phyloP scores from a whole-genome alignment of 2,888 invertebrate species.

The Eupithecia subfuscata region DNA sequence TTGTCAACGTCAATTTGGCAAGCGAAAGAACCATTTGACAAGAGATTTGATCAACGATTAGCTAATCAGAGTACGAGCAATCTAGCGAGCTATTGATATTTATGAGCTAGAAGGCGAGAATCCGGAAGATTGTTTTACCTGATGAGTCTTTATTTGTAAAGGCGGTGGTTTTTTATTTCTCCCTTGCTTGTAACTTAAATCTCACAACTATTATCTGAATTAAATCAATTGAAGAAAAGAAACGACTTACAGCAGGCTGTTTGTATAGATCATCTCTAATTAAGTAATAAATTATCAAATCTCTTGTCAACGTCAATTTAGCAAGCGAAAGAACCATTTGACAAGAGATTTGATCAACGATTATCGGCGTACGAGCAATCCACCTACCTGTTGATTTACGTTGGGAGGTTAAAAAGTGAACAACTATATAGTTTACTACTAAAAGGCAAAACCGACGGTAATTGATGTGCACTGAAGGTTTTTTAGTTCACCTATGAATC shows the following conservation, averaged over 20 bases:
- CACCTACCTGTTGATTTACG: no score
- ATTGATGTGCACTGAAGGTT: not conserved
- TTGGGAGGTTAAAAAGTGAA: no score
- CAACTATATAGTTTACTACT: no score
- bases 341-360: not conserved
- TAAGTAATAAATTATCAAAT: not conserved
- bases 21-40: not conserved
- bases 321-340: not conserved
- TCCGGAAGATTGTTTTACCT: not conserved
- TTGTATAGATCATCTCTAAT: not conserved
- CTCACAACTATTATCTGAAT: not conserved
- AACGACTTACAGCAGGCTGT: not conserved
- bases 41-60: not conserved
- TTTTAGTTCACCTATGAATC: not conserved
- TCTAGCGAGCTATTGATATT: no score
- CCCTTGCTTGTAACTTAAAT: not conserved
- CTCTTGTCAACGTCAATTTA: not conserved
- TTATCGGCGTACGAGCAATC: not conserved
- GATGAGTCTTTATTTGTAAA: not conserved
- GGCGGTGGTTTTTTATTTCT: not conserved
- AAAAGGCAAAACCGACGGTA: not conserved
- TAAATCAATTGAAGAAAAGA: not conserved
- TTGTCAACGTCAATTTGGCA: not conserved
- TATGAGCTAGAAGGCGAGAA: conserved; percentile 8
- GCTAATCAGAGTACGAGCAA: not conserved